These are phyloP conservation scores for Megaptera novaeangliae DNA, from an alignment of 2,113 vertebrate species.

Conservation along the genomic window DNA sequence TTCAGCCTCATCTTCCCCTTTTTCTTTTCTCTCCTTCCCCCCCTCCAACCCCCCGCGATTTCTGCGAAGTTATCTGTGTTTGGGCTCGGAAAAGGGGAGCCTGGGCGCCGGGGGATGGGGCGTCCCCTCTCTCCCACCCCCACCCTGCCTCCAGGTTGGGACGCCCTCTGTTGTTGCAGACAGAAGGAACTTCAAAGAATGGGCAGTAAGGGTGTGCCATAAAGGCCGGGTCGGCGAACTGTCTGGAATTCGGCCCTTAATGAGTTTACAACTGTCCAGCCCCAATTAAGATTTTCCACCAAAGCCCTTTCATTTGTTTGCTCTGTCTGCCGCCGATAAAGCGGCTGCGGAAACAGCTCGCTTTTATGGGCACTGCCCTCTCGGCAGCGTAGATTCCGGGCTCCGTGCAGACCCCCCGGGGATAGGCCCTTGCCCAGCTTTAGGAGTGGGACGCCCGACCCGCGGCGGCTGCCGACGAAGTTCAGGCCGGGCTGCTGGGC, in stretches of 20 bases:
- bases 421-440: neutral
- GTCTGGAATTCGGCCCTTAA: slow-evolving; percentile 98
- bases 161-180: slow-evolving; percentile 89
- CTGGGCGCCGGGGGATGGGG: neutral
- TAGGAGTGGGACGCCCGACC: neutral
- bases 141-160: slow-evolving; percentile 69
- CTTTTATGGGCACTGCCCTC: slow-evolving; percentile 90
- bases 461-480: neutral
- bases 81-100: slow-evolving; percentile 63
- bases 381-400: slow-evolving; percentile 82
- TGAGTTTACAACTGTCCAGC: slow-evolving; percentile 96
- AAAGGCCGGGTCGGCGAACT: slow-evolving; percentile 96
- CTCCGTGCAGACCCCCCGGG: slow-evolving; percentile 32
- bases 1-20: neutral
- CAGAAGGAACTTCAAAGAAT: slow-evolving; percentile 91
- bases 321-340: slow-evolving; percentile 92
- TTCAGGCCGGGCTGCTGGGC: neutral
- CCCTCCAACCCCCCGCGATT: neutral
- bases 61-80: slow-evolving; percentile 55
- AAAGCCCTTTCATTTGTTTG: slow-evolving; percentile 92
- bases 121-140: neutral
- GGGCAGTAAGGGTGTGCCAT: slow-evolving; percentile 91
- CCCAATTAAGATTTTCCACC: slow-evolving; percentile 90
- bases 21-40: neutral
- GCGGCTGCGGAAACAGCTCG: slow-evolving; percentile 93